Evolutionary conservation across 2,113 vertebrate species (phyloP), one percentile per base, ranked within the genome.

Genomic region (Hippocampus comes): DNA sequence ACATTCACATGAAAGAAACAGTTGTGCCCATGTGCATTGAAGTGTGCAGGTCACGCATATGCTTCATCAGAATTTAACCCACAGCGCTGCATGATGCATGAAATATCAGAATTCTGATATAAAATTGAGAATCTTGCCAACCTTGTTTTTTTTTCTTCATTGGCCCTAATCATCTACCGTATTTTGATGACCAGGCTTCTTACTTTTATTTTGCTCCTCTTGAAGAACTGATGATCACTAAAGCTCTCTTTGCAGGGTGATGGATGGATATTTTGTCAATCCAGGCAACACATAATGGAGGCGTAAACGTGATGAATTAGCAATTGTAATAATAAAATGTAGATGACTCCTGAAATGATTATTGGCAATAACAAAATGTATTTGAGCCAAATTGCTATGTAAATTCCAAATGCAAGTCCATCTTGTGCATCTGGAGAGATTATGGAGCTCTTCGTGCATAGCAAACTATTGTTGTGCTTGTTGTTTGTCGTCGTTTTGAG

Each of bases 1-100:
- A 80, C 67, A 81, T 51, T 9, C 63, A 49, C 72, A 81, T 48
- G 63, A 46, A 63, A 70, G 72, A 66, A 80, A 80, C 56, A 77
- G 46, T 17, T 63, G 46, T 8, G 30, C 60, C 68, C 21, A 38
- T 59, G 46, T 49, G 42, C 18, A n/a, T 6, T 41, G 25, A 30
- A 20, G 17, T 67, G 55, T 30, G 6, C 12, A 49, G 66, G 46
- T 21, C 61, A 21, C 17, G 20, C 38, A 41, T 41, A 21, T 27
- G 46, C 21, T 53, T 18, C 18, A 15, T 20, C 25, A 21, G 66
- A 30, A 30, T 18, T 67, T 51, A 67, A 25, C n/a, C 15, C n/a
- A 41, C 20, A 48, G 25, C 14, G 42, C 65, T 41, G 25, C 15
- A 7, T 20, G 30, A 34, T 41, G 25, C 15, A 7, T 20, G 30